Evolutionary conservation across 1,140 invertebrate species (phyloP).

Genomic region (Drosophila pandora): DNA sequence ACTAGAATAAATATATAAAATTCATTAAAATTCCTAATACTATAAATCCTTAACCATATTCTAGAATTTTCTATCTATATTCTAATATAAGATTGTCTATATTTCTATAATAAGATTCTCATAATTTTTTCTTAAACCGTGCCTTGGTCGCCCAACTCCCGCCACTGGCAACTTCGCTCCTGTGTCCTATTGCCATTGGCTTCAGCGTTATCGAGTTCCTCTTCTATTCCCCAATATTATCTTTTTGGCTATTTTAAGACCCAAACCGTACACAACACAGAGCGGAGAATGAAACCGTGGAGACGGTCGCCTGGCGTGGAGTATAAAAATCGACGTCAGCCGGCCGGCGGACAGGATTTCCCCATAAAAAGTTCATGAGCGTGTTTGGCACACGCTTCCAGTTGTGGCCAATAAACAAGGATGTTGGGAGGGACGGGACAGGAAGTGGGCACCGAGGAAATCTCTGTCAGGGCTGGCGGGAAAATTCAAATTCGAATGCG

Average conservation of each 20-base stretch:
- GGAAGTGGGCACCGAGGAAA: slow-evolving; percentile 63
- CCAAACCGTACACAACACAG: slow-evolving; percentile 36
- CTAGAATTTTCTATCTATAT: not conserved
- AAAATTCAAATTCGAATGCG: slow-evolving; percentile 26
- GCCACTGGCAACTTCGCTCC: slow-evolving; percentile 32
- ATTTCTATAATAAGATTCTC: too few relatives aligned
- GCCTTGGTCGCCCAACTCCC: slow-evolving; percentile 4
- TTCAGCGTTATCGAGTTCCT: slow-evolving; percentile 48
- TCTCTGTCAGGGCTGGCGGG: slow-evolving; percentile 54
- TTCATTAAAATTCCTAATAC: too few relatives aligned
- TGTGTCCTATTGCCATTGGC: slow-evolving; percentile 32
- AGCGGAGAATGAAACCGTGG: slow-evolving; percentile 24
- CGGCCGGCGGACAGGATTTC: slow-evolving; percentile 73
- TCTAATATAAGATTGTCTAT: too few relatives aligned
- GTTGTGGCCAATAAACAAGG: slow-evolving; percentile 12
- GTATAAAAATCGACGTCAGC: slow-evolving; percentile 65
- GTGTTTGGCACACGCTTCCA: slow-evolving; percentile 44
- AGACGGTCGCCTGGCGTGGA: slow-evolving; percentile 49
- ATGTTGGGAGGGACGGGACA: slow-evolving; percentile 15
- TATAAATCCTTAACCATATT: too few relatives aligned
- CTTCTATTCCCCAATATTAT: slow-evolving; percentile 33
- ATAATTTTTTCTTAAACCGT: not conserved
- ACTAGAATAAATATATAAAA: too few relatives aligned
- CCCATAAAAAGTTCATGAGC: slow-evolving; percentile 73
- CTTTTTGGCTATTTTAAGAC: slow-evolving; percentile 62